Base-by-base conservation (phyloP, 2,113 vertebrate species). In the Isichthys henryi region DNA sequence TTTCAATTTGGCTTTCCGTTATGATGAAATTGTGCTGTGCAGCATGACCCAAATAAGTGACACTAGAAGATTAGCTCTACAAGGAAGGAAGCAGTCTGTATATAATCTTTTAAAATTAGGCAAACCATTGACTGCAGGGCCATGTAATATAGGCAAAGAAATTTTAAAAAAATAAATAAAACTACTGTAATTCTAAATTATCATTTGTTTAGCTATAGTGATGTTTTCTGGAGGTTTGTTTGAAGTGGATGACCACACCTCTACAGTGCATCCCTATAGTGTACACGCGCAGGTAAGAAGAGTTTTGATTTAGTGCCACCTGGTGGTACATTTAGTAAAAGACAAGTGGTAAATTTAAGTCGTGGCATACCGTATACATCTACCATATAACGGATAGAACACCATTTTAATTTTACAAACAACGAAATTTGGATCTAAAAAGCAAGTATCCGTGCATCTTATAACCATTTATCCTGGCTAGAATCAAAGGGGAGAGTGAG, bases 81-180 rank as follows among this genome's bases (percentile, higher is more conserved):
- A 89, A 43, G 46, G 77, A 89, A 50, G 86, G 83, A 86, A 90
- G 89, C 62, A 89, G 86, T 86, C 45, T 39, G 86, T 62, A 83
- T 88, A 90, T 89, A 90, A 91, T 90, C 89, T 45, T 58, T 88
- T 90, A 85, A 56, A 52, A 88, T 92, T 91, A 91, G 80, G n/a
- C 50, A 49, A 35, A 89, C 19, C 21, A 43, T 19, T 27, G 31
- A 83, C 88, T 53, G 80, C 80, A 43, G 9, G 49, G 87, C 70
- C 31, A 77, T 35, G 31, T 27, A 90, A 87, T 49, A 19, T 70
- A 82, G 43, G 8, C 52, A 53, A 84, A 56, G 35, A 86, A 66
- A 49, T 50, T 50, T 15, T 5, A 52, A 53, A 58, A 62, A 39
- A 39, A 17, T 27, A 15, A n/a, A 5, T 8, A 56, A 58, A 62